Conservation (phyloP, 2,113 vertebrate genomes). For the Hippopotamus amphibius region DNA sequence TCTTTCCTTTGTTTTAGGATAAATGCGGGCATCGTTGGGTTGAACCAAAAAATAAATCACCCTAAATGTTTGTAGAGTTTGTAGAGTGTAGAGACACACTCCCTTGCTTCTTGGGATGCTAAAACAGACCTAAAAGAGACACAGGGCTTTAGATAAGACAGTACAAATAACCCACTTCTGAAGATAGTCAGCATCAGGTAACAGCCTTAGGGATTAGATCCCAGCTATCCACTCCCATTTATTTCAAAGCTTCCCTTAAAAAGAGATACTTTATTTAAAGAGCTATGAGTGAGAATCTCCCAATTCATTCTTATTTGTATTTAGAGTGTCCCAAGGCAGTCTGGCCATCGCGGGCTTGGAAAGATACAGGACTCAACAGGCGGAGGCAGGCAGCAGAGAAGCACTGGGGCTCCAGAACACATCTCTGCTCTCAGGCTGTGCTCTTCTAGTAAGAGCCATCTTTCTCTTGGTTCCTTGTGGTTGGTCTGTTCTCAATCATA, state of each 20-base stretch:
- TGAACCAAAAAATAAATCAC: neutral
- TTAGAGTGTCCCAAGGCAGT: neutral
- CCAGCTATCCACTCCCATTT: neutral
- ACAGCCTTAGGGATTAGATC: neutral
- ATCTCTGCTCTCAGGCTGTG: neutral
- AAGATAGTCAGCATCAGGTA: neutral
- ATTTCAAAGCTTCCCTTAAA: constrained; percentile 16
- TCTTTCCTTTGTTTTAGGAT: neutral
- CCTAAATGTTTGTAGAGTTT: neutral
- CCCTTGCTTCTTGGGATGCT: neutral
- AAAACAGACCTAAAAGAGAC: neutral
- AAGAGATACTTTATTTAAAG: neutral
- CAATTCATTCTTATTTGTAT: neutral
- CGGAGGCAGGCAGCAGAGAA: neutral
- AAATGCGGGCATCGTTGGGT: neutral
- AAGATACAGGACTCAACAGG: neutral
- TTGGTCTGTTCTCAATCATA: neutral
- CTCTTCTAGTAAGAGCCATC: neutral
- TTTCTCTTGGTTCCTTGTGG: neutral
- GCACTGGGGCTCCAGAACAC: neutral
- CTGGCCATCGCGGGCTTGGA: neutral
- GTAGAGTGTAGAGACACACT: neutral
- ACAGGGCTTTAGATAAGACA: neutral
- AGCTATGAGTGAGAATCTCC: neutral
- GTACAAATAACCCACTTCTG: neutral